phyloP scores from a whole-genome alignment of 2,113 vertebrate species.

The Lamprologus lemairii region DNA sequence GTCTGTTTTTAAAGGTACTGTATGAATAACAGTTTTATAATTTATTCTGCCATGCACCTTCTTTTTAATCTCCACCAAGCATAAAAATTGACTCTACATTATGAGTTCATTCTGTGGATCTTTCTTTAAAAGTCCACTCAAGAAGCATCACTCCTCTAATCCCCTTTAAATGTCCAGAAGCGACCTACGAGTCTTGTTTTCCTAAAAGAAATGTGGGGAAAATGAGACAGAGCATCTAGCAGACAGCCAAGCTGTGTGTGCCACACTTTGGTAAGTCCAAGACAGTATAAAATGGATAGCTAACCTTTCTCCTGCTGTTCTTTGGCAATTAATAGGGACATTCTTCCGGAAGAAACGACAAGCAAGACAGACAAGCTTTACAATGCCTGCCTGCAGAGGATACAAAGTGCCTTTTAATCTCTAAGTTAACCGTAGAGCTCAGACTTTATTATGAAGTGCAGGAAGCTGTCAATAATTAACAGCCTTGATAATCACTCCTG shows the following conservation, averaged over 20 bases:
- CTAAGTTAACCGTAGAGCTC: background rate
- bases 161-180: background rate
- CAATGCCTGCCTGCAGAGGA: background rate
- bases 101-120: background rate
- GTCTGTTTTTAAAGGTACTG: background rate
- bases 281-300: slow-evolving; percentile 27
- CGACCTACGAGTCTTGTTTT: background rate
- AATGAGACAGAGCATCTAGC: background rate
- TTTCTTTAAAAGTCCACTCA: background rate
- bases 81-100: background rate
- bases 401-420: slow-evolving; percentile 3
- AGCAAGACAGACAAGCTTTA: background rate
- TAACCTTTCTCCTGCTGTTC: slow-evolving; percentile 50
- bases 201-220: background rate
- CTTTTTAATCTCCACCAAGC: background rate
- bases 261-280: slow-evolving; percentile 24
- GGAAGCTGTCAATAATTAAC: background rate
- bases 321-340: slow-evolving; percentile 35
- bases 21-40: background rate
- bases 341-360: slow-evolving; percentile 12
- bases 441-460: background rate
- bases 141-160: background rate
- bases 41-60: background rate
- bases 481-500: background rate
- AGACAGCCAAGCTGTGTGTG: background rate